Evolutionary conservation across 1,140 invertebrate species (phyloP).

Genomic region (Dreissena rostriformis): DNA sequence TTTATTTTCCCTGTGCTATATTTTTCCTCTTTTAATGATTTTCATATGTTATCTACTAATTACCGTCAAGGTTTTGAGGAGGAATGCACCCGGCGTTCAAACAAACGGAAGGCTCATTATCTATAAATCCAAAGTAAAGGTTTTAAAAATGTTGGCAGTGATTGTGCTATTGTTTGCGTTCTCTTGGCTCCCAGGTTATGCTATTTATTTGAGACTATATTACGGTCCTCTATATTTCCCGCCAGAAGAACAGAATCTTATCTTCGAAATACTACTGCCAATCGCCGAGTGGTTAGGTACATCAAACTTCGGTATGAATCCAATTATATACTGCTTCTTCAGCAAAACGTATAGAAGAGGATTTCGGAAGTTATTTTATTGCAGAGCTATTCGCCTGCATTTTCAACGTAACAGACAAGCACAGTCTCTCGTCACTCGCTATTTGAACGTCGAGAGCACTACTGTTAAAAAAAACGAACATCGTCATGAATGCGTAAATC

Average conservation of each 20-base stretch:
- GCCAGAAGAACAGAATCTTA: constrained; percentile 85
- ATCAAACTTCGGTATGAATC: constrained; percentile 98
- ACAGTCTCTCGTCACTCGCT: constrained; percentile 34
- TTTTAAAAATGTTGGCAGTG: constrained; percentile 97
- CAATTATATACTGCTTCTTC: constrained; percentile 97
- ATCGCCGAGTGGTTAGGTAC: constrained; percentile 97
- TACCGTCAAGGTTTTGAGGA: constrained; percentile 93
- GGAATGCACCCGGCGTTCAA: constrained; percentile 88
- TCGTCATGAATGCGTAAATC: constrained; percentile 14
- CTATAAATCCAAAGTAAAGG: constrained; percentile 81
- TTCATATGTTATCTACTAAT: constrained; percentile 95
- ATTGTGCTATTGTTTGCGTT: constrained; percentile 96
- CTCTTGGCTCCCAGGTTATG: constrained; percentile 96
- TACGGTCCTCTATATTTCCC: constrained; percentile 83
- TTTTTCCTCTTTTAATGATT: constrained; percentile 94
- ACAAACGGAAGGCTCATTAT: constrained; percentile 68
- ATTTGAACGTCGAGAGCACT: constrained; percentile 46
- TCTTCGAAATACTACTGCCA: constrained; percentile 90
- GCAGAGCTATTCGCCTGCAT: constrained; percentile 34
- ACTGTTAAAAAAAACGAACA: constrained; percentile 11
- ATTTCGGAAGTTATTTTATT: constrained; percentile 82
- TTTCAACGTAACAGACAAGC: constrained; percentile 52
- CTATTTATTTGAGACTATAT: constrained; percentile 63
- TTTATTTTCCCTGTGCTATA: constrained; percentile 94
- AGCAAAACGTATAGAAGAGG: constrained; percentile 97